Conservation (phyloP, 2,113 vertebrate genomes). For the Indicator indicator region DNA sequence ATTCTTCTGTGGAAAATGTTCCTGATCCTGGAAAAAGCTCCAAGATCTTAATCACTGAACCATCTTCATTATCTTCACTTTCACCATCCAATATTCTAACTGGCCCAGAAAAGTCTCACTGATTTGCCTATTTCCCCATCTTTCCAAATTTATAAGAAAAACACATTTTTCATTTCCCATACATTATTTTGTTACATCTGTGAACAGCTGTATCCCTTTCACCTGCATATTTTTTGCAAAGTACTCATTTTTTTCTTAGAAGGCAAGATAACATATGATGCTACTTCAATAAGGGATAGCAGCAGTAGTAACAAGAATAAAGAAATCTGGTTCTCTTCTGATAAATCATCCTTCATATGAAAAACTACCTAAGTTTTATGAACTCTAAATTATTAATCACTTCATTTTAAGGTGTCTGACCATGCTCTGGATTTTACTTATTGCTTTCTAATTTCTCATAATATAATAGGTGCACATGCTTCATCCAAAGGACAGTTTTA, state of each 20-base stretch:
- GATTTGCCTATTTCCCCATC: background rate
- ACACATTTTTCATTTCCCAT: background rate
- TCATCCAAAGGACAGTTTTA: background rate
- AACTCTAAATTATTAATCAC: conserved; percentile 10
- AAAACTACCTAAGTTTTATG: background rate
- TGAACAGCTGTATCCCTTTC: background rate
- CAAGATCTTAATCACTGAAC: background rate
- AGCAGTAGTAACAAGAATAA: background rate
- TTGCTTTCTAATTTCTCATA: background rate
- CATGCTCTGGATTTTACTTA: background rate
- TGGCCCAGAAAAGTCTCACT: background rate
- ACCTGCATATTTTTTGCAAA: background rate
- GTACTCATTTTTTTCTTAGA: background rate
- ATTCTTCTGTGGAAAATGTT: background rate
- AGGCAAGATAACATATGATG: background rate
- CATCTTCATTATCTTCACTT: background rate
- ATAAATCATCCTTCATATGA: background rate
- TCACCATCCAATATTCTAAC: background rate
- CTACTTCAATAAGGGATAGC: background rate
- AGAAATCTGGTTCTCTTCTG: background rate
- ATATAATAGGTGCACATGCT: background rate
- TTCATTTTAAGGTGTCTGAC: background rate
- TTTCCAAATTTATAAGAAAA: background rate
- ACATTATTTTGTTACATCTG: background rate
- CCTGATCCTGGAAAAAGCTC: background rate